Base-by-base conservation (phyloP, 2,797 vertebrate genomes). In the Coranthus polyacanthus region DNA sequence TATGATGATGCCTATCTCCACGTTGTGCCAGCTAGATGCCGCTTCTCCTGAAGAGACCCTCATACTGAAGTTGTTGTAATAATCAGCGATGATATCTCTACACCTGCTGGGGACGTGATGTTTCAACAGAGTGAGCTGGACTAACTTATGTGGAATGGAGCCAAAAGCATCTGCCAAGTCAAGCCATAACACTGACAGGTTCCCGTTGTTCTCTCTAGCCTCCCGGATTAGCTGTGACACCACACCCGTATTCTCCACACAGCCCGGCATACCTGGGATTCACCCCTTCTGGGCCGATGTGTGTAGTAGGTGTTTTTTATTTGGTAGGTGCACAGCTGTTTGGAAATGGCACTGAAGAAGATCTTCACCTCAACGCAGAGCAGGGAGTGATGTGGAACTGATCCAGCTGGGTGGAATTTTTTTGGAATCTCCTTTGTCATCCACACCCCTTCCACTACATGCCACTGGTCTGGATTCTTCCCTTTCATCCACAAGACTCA, bases 351-450 rank as follows among this genome's bases (percentile, higher is more conserved):
- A 16, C 58, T 70, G 16, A 61, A 52, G 50, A 70, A 68, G 12
- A 51, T 4, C 42, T 70, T 49, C 5, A 16, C 41, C n/a, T 54
- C 34, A 6, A 62, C 47, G 29, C 41, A 20, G 21, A 55, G 22
- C 34, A 63, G 51, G 42, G 45, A 68, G 45, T 68, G 65, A 68
- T 50, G 22, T 21, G 6, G 34, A 68, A 68, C 52, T 26, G 20
- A 9, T 47, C 45, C 12, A 47, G 3, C 45, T 49, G 45, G 22
- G 13, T 42, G 15, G 10, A 41, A n/a, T 42, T 13, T 5, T 55
- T 21, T 7, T 29, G 5, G n/a, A n/a, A n/a, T n/a, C 4, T 54
- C 51, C 37, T 55, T 26, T 2, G 5, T 8, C 4, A 24, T 55
- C 15, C 21, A 39, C n/a, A 41, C 52, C 9, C 36, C 4, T 26